Conservation (phyloP, 2,113 vertebrate genomes). For the Stictonetta naevosa region DNA sequence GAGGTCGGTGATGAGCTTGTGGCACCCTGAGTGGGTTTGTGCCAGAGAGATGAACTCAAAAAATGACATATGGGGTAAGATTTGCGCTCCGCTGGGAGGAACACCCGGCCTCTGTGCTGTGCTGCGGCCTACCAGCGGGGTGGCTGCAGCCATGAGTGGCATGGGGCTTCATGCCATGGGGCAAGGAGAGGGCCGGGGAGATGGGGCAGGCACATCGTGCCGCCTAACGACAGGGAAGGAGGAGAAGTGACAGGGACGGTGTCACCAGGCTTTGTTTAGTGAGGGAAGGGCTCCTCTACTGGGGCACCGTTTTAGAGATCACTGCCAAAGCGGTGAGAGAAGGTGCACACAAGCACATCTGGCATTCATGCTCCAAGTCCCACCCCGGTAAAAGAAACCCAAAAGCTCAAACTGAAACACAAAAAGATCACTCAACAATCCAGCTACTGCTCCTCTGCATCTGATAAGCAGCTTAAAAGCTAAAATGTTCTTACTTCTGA, state of each 20-base stretch:
- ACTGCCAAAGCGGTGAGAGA: not conserved
- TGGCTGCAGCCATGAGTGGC: not conserved
- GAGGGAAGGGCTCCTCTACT: not conserved
- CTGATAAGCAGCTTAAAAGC: not conserved
- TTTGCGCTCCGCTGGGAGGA: not conserved
- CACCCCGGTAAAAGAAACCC: not conserved
- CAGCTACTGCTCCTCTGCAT: not conserved
- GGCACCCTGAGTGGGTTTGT: not conserved
- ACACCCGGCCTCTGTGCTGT: accelerated
- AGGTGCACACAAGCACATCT: not conserved
- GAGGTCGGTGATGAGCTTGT: accelerated
- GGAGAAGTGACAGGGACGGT: accelerated
- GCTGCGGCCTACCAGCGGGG: too few relatives aligned
- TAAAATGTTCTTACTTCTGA: slow-evolving; percentile 84
- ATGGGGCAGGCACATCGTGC: not conserved
- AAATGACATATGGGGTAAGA: not conserved
- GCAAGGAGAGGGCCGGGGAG: not conserved
- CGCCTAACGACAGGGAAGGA: accelerated
- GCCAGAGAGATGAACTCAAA: not conserved
- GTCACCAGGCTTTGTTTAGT: not conserved
- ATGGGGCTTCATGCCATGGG: not conserved
- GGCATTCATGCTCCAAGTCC: not conserved
- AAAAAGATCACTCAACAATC: not conserved
- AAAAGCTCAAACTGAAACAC: not conserved
- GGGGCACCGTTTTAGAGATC: not conserved